Conservation (phyloP, 2,888 invertebrate genomes). For the Leptinotarsa haldemani region DNA sequence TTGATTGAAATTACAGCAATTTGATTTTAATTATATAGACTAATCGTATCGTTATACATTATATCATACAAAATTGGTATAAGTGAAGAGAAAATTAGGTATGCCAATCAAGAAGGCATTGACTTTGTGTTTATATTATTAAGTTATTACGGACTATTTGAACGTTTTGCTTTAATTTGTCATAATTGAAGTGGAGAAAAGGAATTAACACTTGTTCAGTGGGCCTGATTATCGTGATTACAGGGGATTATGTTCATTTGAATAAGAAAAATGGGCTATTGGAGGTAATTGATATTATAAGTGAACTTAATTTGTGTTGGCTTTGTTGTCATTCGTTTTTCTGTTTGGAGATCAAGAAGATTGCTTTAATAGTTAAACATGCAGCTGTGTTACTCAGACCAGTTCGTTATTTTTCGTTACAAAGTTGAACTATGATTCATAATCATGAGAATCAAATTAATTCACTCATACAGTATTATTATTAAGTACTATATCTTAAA, state of each 20-base stretch:
- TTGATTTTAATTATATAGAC: conserved; percentile 63
- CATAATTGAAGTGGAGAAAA: conserved; percentile 49
- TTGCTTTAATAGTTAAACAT: too few relatives aligned
- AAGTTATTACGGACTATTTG: conserved; percentile 49
- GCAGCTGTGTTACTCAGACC: too few relatives aligned
- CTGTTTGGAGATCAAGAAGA: too few relatives aligned
- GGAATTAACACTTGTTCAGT: conserved; percentile 50
- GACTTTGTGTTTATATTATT: conserved; percentile 62
- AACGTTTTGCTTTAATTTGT: conserved; percentile 50
- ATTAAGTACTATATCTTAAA: too few relatives aligned
- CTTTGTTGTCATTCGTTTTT: too few relatives aligned
- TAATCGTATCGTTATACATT: conserved; percentile 61
- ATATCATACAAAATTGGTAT: conserved; percentile 58
- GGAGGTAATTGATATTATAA: neutral
- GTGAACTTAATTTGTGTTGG: neutral
- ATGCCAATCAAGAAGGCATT: conserved; percentile 62
- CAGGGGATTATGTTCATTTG: conserved; percentile 43
- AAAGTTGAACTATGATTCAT: too few relatives aligned
- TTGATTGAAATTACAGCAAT: conserved; percentile 65
- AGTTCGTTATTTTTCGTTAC: too few relatives aligned
- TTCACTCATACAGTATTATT: too few relatives aligned
- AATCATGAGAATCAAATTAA: too few relatives aligned
- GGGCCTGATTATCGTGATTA: conserved; percentile 48
- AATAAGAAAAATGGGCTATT: conserved; percentile 36
- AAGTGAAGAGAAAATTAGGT: conserved; percentile 60